phyloP scores from a whole-genome alignment of 1,140 invertebrate species.

The Intoshia linei region DNA sequence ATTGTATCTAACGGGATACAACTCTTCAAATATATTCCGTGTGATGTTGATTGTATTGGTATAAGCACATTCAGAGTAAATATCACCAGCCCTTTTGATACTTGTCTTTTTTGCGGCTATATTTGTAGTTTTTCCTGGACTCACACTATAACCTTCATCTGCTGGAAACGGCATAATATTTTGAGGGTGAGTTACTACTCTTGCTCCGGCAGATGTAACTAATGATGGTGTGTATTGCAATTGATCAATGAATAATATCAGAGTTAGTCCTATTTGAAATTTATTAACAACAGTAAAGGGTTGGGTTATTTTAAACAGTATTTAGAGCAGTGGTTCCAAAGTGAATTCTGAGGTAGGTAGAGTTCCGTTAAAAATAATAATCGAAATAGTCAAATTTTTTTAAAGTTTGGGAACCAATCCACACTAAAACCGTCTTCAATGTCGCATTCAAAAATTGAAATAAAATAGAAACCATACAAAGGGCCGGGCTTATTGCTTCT shows the following conservation, averaged over 20 bases:
- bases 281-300: neutral
- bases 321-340: too few relatives aligned
- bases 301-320: neutral
- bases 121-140: conserved; percentile 14
- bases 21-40: conserved; percentile 4
- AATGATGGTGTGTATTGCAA: conserved; percentile 1
- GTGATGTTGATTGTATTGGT: neutral
- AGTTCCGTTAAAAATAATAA: too few relatives aligned
- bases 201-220: conserved; percentile 11
- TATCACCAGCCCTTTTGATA: neutral
- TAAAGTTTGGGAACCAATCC: too few relatives aligned
- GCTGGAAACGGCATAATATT: conserved; percentile 17
- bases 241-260: conserved; percentile 4
- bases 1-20: conserved; percentile 2
- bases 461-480: too few relatives aligned
- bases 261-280: neutral
- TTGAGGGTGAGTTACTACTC: conserved; percentile 17
- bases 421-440: too few relatives aligned
- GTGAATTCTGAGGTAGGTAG: too few relatives aligned
- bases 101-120: conserved; percentile 13
- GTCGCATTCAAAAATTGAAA: too few relatives aligned
- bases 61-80: conserved; percentile 2
- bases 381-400: too few relatives aligned
- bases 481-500: neutral
- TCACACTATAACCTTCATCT: conserved; percentile 17